These are phyloP conservation scores for Girardia tigrina DNA, from an alignment of 2,888 invertebrate genomes.

Conservation along the genomic window DNA sequence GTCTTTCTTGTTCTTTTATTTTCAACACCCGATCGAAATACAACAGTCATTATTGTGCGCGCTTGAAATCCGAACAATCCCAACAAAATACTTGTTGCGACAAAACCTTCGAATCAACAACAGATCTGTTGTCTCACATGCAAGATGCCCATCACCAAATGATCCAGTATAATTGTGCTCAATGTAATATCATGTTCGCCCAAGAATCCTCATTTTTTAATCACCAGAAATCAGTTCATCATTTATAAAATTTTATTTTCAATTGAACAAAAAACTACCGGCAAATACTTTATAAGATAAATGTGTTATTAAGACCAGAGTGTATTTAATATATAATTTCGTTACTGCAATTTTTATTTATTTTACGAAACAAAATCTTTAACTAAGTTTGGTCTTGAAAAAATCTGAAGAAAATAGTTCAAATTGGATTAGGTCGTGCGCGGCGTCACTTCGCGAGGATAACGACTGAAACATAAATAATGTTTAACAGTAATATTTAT, in stretches of 20 bases:
- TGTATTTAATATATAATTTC: too few species aligned
- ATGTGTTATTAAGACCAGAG: too few species aligned
- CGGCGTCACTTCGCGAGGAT: too few species aligned
- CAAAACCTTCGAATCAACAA: neutral
- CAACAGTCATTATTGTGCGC: neutral
- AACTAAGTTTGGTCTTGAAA: too few species aligned
- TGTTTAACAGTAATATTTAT: too few species aligned
- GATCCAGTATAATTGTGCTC: constrained; percentile 12
- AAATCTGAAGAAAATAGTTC: too few species aligned
- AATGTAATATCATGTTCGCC: constrained; percentile 20
- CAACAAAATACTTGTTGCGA: neutral
- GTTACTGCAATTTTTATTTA: too few species aligned
- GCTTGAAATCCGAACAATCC: neutral
- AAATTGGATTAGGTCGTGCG: too few species aligned
- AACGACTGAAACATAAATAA: too few species aligned
- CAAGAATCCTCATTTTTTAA: neutral
- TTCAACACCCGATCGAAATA: neutral
- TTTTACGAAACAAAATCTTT: too few species aligned
- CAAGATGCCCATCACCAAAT: neutral
- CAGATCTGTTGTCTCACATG: neutral
- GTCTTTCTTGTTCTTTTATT: constrained; percentile 18
- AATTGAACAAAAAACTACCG: too few species aligned
- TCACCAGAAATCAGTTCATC: neutral
- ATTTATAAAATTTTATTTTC: neutral
- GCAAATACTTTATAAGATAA: too few species aligned